A percentile compares a stretch with the other conserved stretches of the same genome.
Evolutionary conservation across 2,888 invertebrate species (phyloP).

Genomic region (Apocheima hispidaria): DNA sequence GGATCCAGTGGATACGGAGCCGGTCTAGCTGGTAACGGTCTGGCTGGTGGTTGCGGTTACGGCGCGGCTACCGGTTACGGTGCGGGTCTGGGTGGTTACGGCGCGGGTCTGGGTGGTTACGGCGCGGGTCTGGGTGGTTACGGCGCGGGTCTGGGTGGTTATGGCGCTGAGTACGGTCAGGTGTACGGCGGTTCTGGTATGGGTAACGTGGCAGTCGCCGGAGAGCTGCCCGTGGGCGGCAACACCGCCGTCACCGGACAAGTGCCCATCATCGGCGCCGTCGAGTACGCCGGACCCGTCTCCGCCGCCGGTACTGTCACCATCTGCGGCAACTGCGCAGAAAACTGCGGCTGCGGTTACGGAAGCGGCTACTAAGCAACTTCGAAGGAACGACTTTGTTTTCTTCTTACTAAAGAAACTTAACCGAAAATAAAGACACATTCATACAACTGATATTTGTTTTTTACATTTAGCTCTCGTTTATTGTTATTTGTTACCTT

Average conservation of each 20-base stretch:
- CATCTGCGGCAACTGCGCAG: slow-evolving; percentile 32
- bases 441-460: too few species aligned
- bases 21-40: not conserved
- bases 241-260: slow-evolving; percentile 32
- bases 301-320: slow-evolving; percentile 35
- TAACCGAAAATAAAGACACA: too few species aligned
- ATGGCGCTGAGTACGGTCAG: slow-evolving; percentile 11
- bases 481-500: too few species aligned
- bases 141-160: not conserved
- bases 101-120: not conserved
- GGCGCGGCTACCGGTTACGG: not conserved
- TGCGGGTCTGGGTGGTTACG: slow-evolving; percentile 10
- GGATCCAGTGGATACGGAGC: slow-evolving; percentile 4
- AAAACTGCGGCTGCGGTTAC: slow-evolving; percentile 4
- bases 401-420: too few species aligned
- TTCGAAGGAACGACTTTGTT: not conserved
- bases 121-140: not conserved
- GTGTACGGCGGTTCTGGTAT: slow-evolving; percentile 13
- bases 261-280: slow-evolving; percentile 41
- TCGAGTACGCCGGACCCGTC: slow-evolving; percentile 33
- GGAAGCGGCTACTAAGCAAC: not conserved
- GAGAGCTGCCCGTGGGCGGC: slow-evolving; percentile 34
- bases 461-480: too few species aligned
- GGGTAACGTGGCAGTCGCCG: slow-evolving; percentile 38
- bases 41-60: slow-evolving; percentile 2